phyloP scores from a whole-genome alignment of 2,888 invertebrate species.

The Melipona beecheii region DNA sequence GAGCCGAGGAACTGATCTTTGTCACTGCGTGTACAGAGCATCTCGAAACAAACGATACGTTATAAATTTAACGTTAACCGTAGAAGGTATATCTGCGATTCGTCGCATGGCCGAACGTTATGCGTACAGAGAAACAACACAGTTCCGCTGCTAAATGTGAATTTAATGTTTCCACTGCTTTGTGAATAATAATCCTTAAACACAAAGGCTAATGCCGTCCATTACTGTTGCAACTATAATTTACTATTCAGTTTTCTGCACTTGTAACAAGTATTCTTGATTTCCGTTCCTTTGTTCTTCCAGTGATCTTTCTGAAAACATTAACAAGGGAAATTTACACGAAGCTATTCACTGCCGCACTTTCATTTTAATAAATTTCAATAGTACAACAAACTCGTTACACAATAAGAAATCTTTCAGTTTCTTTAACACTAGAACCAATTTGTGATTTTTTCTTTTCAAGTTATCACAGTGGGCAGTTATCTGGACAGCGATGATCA shows the following conservation, averaged over 20 bases:
- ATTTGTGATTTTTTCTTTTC: neutral
- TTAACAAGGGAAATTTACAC: neutral
- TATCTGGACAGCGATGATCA: no score
- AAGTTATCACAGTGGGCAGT: no score
- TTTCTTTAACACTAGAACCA: neutral
- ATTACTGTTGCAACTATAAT: constrained; percentile 10
- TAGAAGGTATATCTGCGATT: neutral
- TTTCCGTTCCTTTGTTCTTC: neutral
- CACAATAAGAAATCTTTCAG: no score
- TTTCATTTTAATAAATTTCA: neutral
- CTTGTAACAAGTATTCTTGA: neutral
- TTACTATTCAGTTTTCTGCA: constrained; percentile 9
- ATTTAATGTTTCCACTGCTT: constrained; percentile 31
- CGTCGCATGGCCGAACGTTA: neutral
- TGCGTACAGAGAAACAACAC: constrained; percentile 34
- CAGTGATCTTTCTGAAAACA: neutral
- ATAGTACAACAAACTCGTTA: neutral
- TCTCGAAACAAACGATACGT: neutral
- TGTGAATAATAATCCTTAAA: constrained; percentile 26
- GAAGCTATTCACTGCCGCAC: neutral
- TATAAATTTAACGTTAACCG: constrained; percentile 2
- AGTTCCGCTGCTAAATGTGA: constrained; percentile 44
- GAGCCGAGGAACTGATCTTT: no score
- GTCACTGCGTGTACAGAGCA: no score
- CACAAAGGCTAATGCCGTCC: constrained; percentile 12